These are phyloP conservation scores for Pyrocephalus nanus DNA, from an alignment of 2,797 vertebrate species.

Conservation along the genomic window DNA sequence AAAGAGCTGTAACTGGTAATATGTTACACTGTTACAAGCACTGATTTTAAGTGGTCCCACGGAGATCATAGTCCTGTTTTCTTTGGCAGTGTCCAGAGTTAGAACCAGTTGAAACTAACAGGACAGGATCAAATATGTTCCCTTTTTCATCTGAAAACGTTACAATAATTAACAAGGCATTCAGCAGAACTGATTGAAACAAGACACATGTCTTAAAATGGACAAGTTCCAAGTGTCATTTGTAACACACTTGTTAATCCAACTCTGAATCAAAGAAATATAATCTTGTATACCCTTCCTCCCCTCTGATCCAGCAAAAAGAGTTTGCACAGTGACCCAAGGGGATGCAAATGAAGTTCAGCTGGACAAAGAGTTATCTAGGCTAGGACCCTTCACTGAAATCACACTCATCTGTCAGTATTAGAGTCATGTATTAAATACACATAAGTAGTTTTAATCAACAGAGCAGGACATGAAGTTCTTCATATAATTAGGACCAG, in stretches of 20 bases:
- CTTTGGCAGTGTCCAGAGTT: slow-evolving; percentile 8
- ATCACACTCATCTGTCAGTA: not conserved
- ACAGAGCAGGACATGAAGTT: not conserved
- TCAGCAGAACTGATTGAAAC: slow-evolving; percentile 45
- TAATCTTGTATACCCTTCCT: not conserved
- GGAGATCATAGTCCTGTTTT: slow-evolving; percentile 17
- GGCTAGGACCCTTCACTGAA: not conserved
- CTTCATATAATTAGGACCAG: not conserved
- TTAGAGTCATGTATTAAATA: not conserved
- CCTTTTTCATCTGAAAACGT: not conserved
- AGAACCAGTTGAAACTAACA: not conserved
- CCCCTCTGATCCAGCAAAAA: not conserved
- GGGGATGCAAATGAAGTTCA: not conserved
- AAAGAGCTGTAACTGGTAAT: not conserved
- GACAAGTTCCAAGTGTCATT: not conserved
- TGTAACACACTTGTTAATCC: not conserved
- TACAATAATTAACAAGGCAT: not conserved
- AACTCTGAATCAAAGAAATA: not conserved
- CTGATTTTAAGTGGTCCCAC: not conserved
- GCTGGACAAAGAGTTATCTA: not conserved
- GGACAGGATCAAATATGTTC: not conserved
- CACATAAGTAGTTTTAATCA: not conserved
- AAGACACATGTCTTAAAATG: slow-evolving; percentile 23
- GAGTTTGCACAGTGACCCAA: not conserved
- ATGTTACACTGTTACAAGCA: not conserved